phyloP scores from a whole-genome alignment of 2,797 vertebrate genomes.

The Lophura swinhoii region DNA sequence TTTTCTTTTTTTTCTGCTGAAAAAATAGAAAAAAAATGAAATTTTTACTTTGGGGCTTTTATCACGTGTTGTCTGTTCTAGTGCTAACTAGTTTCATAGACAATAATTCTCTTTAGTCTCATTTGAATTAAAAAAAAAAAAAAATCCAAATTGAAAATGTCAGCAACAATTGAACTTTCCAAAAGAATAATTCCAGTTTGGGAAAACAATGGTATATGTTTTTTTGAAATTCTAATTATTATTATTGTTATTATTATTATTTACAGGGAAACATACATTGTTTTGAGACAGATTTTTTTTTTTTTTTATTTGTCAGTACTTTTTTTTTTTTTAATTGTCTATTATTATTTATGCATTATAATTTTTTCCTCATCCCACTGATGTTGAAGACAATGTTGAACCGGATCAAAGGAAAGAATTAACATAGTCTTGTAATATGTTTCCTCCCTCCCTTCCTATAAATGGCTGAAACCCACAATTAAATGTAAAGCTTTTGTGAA shows the following conservation, averaged over 20 bases:
- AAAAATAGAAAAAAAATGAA: background rate
- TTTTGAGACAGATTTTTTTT: background rate
- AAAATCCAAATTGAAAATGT: background rate
- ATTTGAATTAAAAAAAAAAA: background rate
- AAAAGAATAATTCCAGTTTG: background rate
- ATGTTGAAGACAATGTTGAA: background rate
- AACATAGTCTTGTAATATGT: background rate
- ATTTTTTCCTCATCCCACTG: background rate
- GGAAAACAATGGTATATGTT: background rate
- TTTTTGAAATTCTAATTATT: background rate
- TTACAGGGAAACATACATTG: background rate
- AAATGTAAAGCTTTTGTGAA: slow-evolving; percentile 43
- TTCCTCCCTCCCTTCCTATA: slow-evolving; percentile 16
- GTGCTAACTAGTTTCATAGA: rapidly evolving
- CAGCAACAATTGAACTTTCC: background rate
- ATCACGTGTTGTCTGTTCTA: background rate
- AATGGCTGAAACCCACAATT: slow-evolving; percentile 39
- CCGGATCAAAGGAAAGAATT: background rate
- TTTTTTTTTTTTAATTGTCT: background rate
- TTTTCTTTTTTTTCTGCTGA: background rate
- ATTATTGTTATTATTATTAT: background rate
- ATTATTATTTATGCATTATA: background rate
- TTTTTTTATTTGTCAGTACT: background rate
- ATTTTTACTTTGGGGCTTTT: background rate
- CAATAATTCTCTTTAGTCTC: background rate